Conservation (phyloP, 2,797 vertebrate genomes). For the Eospalax fontanierii region DNA sequence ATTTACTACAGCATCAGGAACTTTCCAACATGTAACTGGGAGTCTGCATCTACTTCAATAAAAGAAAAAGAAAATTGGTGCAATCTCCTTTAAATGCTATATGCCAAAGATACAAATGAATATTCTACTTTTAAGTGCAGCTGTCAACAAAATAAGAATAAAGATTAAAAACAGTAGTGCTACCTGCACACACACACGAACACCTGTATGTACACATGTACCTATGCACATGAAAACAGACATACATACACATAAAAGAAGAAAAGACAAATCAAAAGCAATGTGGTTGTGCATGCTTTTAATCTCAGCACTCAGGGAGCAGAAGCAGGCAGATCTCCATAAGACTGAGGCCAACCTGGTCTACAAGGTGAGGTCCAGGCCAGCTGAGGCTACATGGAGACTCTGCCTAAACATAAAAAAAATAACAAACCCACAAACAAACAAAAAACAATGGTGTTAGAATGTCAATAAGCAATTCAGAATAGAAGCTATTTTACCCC, state of each 20-base stretch:
- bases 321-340: no score
- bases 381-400: no score
- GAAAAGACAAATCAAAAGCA: no score
- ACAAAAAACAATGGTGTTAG: neutral
- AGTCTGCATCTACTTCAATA: constrained; percentile 25
- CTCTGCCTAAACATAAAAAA: no score
- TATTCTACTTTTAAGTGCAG: neutral
- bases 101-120: neutral
- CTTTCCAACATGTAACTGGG: constrained; percentile 33
- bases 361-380: no score
- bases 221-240: neutral
- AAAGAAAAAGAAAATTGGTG: constrained; percentile 42
- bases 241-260: neutral
- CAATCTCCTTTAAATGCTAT: neutral
- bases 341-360: no score
- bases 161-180: constrained; percentile 51
- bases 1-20: constrained; percentile 32
- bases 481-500: constrained; percentile 22
- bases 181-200: neutral
- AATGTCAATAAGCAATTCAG: neutral
- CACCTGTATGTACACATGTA: neutral
- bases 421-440: no score
- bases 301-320: no score
- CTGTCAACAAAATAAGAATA: constrained; percentile 34
- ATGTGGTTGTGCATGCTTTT: no score